Evolutionary conservation across 2,113 vertebrate genomes (phyloP).

Genomic region (Terrapene triunguis): DNA sequence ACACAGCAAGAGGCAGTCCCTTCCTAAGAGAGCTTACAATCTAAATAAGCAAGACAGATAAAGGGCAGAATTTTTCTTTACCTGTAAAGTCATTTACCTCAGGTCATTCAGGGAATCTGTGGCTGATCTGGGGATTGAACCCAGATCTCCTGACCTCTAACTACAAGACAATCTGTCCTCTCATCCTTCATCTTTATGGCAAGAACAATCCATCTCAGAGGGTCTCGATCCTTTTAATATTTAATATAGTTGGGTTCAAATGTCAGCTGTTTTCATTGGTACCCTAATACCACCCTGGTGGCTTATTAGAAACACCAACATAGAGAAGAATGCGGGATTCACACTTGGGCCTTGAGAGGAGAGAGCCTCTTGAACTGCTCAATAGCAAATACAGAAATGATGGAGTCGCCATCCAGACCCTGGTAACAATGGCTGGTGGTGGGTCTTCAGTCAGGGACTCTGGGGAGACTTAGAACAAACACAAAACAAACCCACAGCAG

Average conservation of each 20-base stretch:
- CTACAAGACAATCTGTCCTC: not conserved
- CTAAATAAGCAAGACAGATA: not conserved
- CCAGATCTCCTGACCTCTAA: not conserved
- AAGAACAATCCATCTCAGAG: not conserved
- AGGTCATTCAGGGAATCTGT: not conserved
- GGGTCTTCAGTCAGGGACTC: not conserved
- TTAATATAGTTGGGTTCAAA: not conserved
- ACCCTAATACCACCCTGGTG: no score
- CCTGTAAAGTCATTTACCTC: not conserved
- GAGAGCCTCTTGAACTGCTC: not conserved
- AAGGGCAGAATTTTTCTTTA: not conserved
- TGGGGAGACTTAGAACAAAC: not conserved
- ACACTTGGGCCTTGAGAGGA: not conserved
- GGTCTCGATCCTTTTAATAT: not conserved
- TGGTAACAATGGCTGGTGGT: not conserved
- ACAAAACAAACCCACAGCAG: not conserved
- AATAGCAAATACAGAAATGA: not conserved
- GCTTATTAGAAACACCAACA: not conserved
- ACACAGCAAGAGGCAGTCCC: not conserved
- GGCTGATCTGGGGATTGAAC: not conserved
- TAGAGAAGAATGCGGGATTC: not conserved
- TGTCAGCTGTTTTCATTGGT: not conserved
- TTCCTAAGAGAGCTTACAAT: not conserved
- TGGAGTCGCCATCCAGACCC: not conserved
- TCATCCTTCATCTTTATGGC: not conserved